These are phyloP conservation scores for Brachionus manjavacas DNA, from an alignment of 1,140 invertebrate species.

Conservation along the genomic window DNA sequence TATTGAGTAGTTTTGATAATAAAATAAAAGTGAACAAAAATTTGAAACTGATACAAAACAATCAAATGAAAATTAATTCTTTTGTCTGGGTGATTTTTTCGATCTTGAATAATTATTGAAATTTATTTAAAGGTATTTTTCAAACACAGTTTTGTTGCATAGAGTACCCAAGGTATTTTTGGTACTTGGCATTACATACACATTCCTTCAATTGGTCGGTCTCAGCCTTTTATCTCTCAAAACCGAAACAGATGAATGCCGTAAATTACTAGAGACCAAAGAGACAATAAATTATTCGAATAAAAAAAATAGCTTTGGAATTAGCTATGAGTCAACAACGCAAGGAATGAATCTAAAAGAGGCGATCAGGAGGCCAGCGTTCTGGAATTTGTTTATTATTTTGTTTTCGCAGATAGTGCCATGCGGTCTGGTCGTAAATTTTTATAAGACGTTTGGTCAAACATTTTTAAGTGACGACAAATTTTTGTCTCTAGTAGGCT, in stretches of 20 bases:
- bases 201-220: conserved; percentile 52
- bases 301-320: neutral
- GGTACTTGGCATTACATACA: conserved; percentile 52
- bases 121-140: conserved; percentile 56
- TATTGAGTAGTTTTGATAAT: too few species aligned
- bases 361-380: neutral
- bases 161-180: conserved; percentile 55
- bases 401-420: neutral
- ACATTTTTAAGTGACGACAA: conserved; percentile 47
- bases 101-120: too few species aligned
- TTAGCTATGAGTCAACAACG: neutral
- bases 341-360: neutral
- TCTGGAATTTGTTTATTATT: neutral
- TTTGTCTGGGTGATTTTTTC: too few species aligned
- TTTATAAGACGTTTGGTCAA: conserved; percentile 47
- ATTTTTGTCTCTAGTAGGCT: conserved; percentile 47
- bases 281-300: neutral
- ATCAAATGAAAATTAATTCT: too few species aligned
- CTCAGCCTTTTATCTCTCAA: neutral
- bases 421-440: neutral
- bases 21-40: too few species aligned
- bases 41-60: too few species aligned
- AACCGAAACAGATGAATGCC: neutral
- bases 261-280: neutral
- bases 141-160: conserved; percentile 50